Evolutionary conservation across 2,888 invertebrate species (phyloP).

Genomic region (Euplexia lucipara): DNA sequence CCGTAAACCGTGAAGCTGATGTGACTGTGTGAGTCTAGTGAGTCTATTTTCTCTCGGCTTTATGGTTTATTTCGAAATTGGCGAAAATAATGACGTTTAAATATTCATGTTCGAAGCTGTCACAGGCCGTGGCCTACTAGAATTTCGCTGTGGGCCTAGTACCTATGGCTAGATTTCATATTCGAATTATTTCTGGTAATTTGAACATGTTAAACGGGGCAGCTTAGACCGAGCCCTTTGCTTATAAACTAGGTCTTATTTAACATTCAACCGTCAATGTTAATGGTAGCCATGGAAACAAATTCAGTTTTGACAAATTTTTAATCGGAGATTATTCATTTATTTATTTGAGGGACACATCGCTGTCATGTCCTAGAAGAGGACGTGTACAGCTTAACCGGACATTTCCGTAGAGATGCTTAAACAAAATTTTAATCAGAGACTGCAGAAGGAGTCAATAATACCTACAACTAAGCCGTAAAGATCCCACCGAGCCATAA

Average conservation of each 20-base stretch:
- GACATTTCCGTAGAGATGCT: no score
- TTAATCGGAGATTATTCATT: neutral
- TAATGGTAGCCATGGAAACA: neutral
- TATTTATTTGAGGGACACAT: no score
- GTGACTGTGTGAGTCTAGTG: no score
- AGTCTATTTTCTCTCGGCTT: constrained; percentile 30
- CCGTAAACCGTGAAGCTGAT: constrained; percentile 26
- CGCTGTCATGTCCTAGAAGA: no score
- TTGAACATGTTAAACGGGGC: constrained; percentile 7
- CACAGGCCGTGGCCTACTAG: constrained; percentile 13
- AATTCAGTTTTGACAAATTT: neutral
- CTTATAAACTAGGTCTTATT: neutral
- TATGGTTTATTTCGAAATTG: constrained; percentile 36
- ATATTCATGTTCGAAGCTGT: constrained; percentile 37
- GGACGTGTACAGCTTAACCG: no score
- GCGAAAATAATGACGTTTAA: constrained; percentile 37
- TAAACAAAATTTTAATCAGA: neutral
- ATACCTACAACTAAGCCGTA: constrained; percentile 56
- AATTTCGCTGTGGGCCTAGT: constrained; percentile 28
- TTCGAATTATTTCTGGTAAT: constrained; percentile 28
- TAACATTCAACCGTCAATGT: neutral
- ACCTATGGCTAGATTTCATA: constrained; percentile 3
- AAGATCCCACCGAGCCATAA: constrained; percentile 65
- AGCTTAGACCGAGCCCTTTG: neutral
- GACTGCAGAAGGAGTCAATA: constrained; percentile 11